Evolutionary conservation across 1,140 invertebrate genomes (phyloP), one percentile per base, ranked within the genome.

Genomic region (Calycopis cecrops): DNA sequence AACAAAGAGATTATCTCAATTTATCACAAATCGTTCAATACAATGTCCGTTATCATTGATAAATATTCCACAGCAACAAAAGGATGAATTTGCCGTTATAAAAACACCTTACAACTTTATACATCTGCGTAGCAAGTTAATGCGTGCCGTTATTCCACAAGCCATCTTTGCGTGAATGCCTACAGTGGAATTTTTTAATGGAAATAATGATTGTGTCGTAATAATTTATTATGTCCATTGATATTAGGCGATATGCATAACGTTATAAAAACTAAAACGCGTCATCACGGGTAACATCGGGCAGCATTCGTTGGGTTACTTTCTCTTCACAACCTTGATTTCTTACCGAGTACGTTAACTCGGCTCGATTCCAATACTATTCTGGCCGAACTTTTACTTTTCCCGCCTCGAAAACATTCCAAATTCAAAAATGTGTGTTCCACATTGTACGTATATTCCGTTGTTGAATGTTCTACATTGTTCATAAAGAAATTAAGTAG

Each of bases 301-400:
- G 40, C 40, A 28, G 12, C 40, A 12, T 44, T 44, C 16, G 40
- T 44, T 28, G 21, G 21, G 40, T 44, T 44, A 44, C 40, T 44
- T 44, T 44, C 40, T 44, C 40, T 37, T 28, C 6, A 28, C 40
- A 17, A 16, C 40, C 14, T 28, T 28, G 21, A 16, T 44, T 44
- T 44, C 40, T 16, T 44, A 44, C 40, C 21, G 40, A 44, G 40
- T 44, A 28, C 21, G 21, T 37, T 44, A 44, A 44, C 40, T 14
- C 40, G 17, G 6, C 21, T 16, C 40, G 40, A 16, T 44, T 44
- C 40, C 14, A 16, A 44, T 44, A 16, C 17, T 16, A 28, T 28
- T 28, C 21, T 3, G 21, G 6, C 21, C 21, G 14, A 44, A 44
- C 40, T 44, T 44, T 44, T 44, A 44, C 40, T 44, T 44, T n/a